Evolutionary conservation across 2,888 invertebrate genomes (phyloP).

Genomic region (Girardia tigrina): DNA sequence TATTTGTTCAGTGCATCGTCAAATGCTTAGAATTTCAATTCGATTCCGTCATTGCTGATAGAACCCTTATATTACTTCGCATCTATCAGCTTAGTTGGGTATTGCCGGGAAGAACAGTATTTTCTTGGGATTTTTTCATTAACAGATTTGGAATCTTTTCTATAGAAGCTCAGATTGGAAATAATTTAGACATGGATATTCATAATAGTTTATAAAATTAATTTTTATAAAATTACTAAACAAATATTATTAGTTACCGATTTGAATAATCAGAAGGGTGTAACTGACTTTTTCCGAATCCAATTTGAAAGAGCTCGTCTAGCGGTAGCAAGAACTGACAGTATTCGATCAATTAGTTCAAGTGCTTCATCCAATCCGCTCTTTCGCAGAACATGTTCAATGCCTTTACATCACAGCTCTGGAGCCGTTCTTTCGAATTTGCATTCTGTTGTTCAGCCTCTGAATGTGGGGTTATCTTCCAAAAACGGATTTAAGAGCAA

Average conservation of each 20-base stretch:
- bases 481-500: background rate
- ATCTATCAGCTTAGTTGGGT: conserved; percentile 84
- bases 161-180: conserved; percentile 80
- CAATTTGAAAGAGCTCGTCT: conserved; percentile 35
- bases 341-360: conserved; percentile 65
- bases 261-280: conserved; percentile 35
- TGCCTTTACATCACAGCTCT: conserved; percentile 55
- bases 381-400: conserved; percentile 81
- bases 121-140: conserved; percentile 93
- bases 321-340: conserved; percentile 44
- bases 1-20: conserved; percentile 70
- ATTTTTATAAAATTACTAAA: background rate
- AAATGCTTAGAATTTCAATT: conserved; percentile 93
- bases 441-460: background rate
- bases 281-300: conserved; percentile 30
- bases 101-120: conserved; percentile 70
- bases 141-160: conserved; percentile 86
- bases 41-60: conserved; percentile 84
- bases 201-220: conserved; percentile 52
- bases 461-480: background rate
- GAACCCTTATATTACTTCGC: conserved; percentile 86
- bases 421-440: background rate
- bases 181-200: conserved; percentile 53
- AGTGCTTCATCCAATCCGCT: conserved; percentile 84
- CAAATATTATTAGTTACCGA: conserved; percentile 24